Evolutionary conservation across 2,113 vertebrate species (phyloP), one percentile per base, ranked within the genome.

Genomic region (Dryoscopus gambensis): DNA sequence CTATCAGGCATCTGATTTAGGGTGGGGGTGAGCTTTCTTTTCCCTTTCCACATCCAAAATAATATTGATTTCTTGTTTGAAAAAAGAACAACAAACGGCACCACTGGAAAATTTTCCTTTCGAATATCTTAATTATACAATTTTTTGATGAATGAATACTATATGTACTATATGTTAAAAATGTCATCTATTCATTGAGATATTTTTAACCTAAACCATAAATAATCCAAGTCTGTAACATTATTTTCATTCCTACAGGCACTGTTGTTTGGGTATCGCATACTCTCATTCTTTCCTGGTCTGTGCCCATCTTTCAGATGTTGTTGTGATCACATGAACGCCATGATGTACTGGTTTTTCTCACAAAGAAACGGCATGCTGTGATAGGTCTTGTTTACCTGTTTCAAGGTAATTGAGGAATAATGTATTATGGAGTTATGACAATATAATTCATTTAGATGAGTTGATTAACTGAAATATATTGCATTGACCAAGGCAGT

Each of bases 151-250:
- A 63, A 7, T 52, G 6, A 46, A 31, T 42, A 47, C 14, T 53
- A 24, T 55, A 42, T 8, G 15, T 42, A 47, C 14, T 53, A 24
- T 55, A 42, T 8, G 15, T 35, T 37, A 55, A 80, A 74, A 65
- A 27, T 56, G 1, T 13, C 6, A 44, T 5, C 23, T 64, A 33
- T 47, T 65, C 15, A 42, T 25, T 31, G 7, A 53, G 3, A 2
- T 19, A 27, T 64, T 80, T 88, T 85, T 44, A 31, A 47, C 28
- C 14, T 5, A 55, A 71, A 37, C 13, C 8, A 31, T 42, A 37
- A 57, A n/a, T 7, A 62, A 52, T 14, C 7, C 5, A 52, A 12
- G 40, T 21, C 22, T 46, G 2, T 39, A 23, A 22, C 0, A 0
- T 30, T 33, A 33, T 60, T 84, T 81, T 73, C 22, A n/a, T 19